phyloP scores from a whole-genome alignment of 2,797 vertebrate genomes.

The Australoheros facetus region DNA sequence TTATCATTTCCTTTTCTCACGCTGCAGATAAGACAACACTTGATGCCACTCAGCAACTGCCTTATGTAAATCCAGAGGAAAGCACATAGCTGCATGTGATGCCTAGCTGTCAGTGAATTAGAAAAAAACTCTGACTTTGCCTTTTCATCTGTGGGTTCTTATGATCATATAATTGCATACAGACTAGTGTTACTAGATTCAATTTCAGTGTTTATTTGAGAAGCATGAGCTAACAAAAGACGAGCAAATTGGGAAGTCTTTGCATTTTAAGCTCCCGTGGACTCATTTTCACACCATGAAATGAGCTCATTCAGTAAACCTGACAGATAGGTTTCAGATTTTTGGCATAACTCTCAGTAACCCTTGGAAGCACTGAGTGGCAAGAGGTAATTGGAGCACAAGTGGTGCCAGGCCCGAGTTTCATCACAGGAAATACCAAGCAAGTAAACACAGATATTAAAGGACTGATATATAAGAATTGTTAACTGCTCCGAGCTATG shows the following conservation, averaged over 20 bases:
- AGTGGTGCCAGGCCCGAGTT: conserved; percentile 4
- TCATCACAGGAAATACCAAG: conserved; percentile 13
- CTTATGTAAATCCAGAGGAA: background rate
- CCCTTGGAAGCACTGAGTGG: conserved; percentile 39
- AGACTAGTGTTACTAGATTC: background rate
- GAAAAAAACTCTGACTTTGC: background rate
- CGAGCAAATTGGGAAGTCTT: conserved; percentile 13
- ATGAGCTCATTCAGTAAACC: conserved; percentile 74
- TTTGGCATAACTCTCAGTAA: conserved; percentile 72
- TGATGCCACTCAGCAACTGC: background rate
- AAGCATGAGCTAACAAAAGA: background rate
- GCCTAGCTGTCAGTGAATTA: background rate
- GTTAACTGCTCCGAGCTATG: background rate
- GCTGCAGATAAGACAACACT: background rate
- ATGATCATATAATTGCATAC: background rate
- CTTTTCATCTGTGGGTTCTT: background rate
- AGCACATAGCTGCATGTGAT: background rate
- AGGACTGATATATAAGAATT: background rate
- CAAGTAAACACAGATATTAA: background rate
- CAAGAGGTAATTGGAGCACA: background rate
- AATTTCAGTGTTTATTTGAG: background rate
- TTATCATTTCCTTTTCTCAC: background rate
- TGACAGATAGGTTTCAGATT: conserved; percentile 78
- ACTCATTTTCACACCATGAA: conserved; percentile 59
- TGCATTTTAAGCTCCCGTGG: conserved; percentile 21